A percentile compares a stretch with the other conserved stretches of the same genome.
phyloP scores from a whole-genome alignment of 1,140 invertebrate genomes.

The Microplitis demolitor region DNA sequence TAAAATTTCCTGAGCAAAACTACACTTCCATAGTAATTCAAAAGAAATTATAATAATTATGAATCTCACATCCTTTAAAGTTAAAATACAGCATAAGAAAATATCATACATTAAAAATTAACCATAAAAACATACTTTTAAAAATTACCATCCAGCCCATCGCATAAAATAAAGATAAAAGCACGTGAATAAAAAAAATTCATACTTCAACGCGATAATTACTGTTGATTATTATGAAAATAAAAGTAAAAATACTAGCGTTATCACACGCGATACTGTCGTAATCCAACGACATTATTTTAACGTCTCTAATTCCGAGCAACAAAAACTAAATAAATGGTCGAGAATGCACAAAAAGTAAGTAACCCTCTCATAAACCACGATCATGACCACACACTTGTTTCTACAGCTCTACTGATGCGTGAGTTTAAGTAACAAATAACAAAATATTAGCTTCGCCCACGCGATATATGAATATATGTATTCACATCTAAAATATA shows the following conservation, averaged over 20 bases:
- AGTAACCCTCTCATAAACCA: background rate
- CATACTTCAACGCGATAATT: conserved; percentile 10
- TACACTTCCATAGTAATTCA: too few species aligned
- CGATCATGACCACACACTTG: background rate
- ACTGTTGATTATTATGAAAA: background rate
- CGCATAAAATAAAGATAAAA: background rate
- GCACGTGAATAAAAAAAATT: background rate
- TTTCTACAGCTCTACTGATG: background rate
- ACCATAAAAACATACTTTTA: too few species aligned
- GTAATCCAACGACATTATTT: conserved; percentile 13
- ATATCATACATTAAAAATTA: background rate
- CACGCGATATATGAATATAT: conserved; percentile 12
- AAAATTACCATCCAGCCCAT: too few species aligned
- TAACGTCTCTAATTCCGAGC: background rate
- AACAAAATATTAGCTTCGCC: conserved; percentile 16
- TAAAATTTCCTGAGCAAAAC: too few species aligned
- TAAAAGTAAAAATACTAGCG: background rate
- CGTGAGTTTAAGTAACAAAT: conserved; percentile 11
- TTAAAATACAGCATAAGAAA: background rate
- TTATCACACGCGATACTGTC: conserved; percentile 6
- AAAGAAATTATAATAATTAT: too few species aligned
- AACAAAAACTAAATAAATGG: conserved; percentile 4
- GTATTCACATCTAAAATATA: background rate
- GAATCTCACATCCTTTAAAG: too few species aligned
- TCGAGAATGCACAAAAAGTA: background rate